Evolutionary conservation across 2,888 invertebrate genomes (phyloP), one percentile per base, ranked within the genome.

Genomic region (Elgonia sp.): DNA sequence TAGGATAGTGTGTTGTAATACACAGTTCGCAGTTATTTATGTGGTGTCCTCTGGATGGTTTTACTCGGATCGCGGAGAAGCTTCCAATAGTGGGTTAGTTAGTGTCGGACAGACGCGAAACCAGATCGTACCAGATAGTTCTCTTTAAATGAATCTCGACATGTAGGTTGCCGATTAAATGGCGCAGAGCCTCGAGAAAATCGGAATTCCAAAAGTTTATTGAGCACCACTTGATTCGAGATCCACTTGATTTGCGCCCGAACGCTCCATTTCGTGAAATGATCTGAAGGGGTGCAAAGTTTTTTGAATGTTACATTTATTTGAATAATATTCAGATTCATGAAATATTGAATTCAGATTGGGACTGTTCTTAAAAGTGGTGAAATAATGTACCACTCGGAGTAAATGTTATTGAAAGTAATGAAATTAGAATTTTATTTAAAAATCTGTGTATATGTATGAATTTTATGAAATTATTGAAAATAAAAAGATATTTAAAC

Each of bases 211-310:
- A 20, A 86, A 86, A 86, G 76, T 86, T 86, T 70, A 82, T 86
- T 76, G 72, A 86, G 81, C 40, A 57, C 81, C 86, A 79, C 86
- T 86, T 20, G 81, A 86, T 82, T 82, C 86, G 69, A 86, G 81
- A 86, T 77, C 69, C 76, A 60, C 86, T 86, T 86, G 86, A 86
- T 86, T 86, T 82, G 86, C 62, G 76, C 86, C 72, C 81, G 73
- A 62, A 75, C 57, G 63, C 76, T 50, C 37, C 55, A 57, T 76
- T 82, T 65, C 67, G 79, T 3, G 57, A 73, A 84, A 72, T 84
- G 63, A 46, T 55, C 57, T 14, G 20, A 50, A 76, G 57, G 60
- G 62, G 20, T 62, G 42, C 29, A 46, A 75, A 60, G 18, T 62
- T 62, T 39, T 20, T 37, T 50, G 29, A 29, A 29, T 29, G 29